Evolutionary conservation across 2,797 vertebrate genomes (phyloP).

Genomic region (Pseudochirops corinnae): DNA sequence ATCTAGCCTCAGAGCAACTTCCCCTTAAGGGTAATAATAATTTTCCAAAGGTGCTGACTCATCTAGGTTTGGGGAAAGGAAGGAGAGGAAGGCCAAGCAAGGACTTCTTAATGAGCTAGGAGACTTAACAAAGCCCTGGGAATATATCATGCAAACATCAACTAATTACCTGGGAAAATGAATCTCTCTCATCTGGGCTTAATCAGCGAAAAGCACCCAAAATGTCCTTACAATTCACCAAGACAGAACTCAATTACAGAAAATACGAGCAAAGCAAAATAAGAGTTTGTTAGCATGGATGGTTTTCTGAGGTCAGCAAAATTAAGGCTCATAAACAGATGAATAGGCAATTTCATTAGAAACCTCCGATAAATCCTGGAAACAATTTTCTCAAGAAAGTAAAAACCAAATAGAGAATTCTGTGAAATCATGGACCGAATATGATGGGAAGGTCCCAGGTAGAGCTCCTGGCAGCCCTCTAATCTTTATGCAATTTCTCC

Average conservation of each 20-base stretch:
- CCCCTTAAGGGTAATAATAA: neutral
- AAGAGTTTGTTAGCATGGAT: slow-evolving; percentile 1
- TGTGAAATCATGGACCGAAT: neutral
- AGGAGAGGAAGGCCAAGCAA: neutral
- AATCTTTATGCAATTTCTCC: neutral
- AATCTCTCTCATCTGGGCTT: neutral
- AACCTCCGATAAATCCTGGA: neutral
- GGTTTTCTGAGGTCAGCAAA: neutral
- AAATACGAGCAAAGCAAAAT: slow-evolving; percentile 21
- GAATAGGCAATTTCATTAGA: neutral
- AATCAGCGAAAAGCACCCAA: slow-evolving; percentile 3
- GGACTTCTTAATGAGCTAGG: slow-evolving; percentile 37
- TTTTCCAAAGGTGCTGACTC: slow-evolving; percentile 27
- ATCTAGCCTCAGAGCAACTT: neutral
- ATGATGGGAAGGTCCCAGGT: neutral
- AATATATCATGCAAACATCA: slow-evolving; percentile 5
- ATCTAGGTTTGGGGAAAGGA: neutral
- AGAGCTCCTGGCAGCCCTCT: neutral
- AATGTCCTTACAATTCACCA: slow-evolving; percentile 39
- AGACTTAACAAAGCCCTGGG: slow-evolving; percentile 5
- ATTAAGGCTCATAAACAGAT: slow-evolving; percentile 21
- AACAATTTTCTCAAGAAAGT: neutral
- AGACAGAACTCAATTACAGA: slow-evolving; percentile 5
- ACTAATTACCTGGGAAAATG: slow-evolving; percentile 8
- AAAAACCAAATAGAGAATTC: neutral